Conservation (phyloP, 2,797 vertebrate genomes). For the Dipus sagitta region DNA sequence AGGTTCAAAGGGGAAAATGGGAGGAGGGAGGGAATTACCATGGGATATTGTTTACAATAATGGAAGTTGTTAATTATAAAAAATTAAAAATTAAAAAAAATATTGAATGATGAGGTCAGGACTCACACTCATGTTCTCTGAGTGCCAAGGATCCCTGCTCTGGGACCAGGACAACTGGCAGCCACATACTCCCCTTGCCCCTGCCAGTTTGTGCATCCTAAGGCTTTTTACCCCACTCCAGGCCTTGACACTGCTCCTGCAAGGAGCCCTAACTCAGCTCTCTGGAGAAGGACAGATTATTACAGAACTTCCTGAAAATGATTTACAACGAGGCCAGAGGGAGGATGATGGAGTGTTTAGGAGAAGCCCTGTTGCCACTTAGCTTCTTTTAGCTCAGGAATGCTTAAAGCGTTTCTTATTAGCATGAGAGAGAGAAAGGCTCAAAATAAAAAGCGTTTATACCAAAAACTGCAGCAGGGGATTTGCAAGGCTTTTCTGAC, state of each 20-base stretch:
- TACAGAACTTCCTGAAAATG: not conserved
- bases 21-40: no score
- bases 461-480: not conserved
- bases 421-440: not conserved
- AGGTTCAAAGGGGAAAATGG: no score
- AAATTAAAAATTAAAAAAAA: no score
- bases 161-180: rapidly evolving
- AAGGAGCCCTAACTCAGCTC: not conserved
- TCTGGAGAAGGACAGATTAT: not conserved
- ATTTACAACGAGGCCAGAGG: not conserved
- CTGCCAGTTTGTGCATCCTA: not conserved
- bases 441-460: conserved; percentile 71
- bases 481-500: conserved; percentile 36
- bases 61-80: no score
- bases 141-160: not conserved
- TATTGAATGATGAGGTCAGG: no score
- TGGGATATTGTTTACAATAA: no score
- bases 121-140: not conserved
- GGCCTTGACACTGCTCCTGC: not conserved
- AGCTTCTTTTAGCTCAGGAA: conserved; percentile 41
- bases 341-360: no score
- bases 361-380: not conserved
- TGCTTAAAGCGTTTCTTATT: conserved; percentile 50
- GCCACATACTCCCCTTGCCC: not conserved
- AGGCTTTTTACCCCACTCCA: not conserved